Evolutionary conservation across 2,888 invertebrate species (phyloP), one percentile per base, ranked within the genome.

Genomic region (Acleris holmiana): DNA sequence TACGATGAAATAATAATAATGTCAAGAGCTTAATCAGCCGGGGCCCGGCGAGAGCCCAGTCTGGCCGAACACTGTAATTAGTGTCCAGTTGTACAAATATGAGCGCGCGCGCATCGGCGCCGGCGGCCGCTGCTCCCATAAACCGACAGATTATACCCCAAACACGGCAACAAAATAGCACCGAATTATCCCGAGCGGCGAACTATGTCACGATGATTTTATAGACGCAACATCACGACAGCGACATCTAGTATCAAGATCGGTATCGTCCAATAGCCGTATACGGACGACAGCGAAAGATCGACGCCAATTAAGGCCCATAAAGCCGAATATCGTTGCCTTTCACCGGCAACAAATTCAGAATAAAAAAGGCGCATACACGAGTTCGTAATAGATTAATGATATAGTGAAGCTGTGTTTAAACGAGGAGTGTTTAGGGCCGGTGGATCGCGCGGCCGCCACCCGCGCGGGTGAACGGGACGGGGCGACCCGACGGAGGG

Each of bases 361-460:
- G 73, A 73, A 66, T 70, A 81, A 85, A 85, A 87, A 86, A 83
- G 76, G 77, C 80, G 79, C 81, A 82, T 83, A 79, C 84, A 81
- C 82, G 80, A 84, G 84, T 82, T 72, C 76, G 85, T 90, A 91
- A 91, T 91, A 91, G 90, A 91, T 91, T 90, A 91, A 91, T 91
- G 91, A 90, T 90, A 89, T 83, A 82, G 83, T 79, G 78, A 84
- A 82, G 83, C 84, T 85, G 87, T 83, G 79, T 86, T 85, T 85
- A 84, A 87, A 85, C 62, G 67, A 53, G 53, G 19, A 44, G 23
- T 44, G 44, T 44, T 55, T 55, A 44, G 55, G 44, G 64, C 25
- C 13, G 23, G n/a, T 44, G 44, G 44, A 15, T 44, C 44, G 44
- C 44, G 44, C 74, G 75, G 73, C 76, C 79, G 84, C 84, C 84